Conservation (phyloP, 2,888 invertebrate genomes). For the Chloroclystis v-ata region DNA sequence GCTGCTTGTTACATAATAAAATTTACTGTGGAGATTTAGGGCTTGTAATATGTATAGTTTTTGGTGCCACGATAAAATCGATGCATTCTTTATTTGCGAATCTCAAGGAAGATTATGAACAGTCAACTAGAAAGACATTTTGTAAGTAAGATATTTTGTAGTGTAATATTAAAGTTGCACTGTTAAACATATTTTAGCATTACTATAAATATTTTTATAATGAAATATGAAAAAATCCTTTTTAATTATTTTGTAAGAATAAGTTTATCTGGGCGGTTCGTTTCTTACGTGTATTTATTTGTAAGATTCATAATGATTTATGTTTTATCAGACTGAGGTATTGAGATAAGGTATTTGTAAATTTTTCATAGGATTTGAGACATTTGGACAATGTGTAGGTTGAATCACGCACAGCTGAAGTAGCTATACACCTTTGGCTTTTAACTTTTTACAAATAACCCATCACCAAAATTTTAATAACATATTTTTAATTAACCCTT, state of each 20-base stretch:
- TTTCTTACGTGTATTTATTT: conserved; percentile 44
- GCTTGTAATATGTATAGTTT: neutral
- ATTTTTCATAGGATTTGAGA: conserved; percentile 27
- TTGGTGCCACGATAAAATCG: conserved; percentile 14
- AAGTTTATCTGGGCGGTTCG: conserved; percentile 44
- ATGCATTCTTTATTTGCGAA: conserved; percentile 1
- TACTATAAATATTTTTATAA: conserved; percentile 67
- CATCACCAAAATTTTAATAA: too few species aligned
- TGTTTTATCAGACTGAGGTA: conserved; percentile 40
- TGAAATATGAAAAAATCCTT: conserved; percentile 50
- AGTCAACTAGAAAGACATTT: conserved; percentile 29
- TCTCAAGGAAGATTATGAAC: conserved; percentile 17
- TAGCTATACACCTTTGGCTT: neutral
- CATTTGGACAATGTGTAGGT: conserved; percentile 15
- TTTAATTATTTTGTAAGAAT: conserved; percentile 49
- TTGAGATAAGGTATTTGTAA: conserved; percentile 31
- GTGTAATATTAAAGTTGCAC: conserved; percentile 58
- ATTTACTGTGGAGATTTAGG: neutral
- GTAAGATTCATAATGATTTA: conserved; percentile 28
- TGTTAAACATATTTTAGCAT: conserved; percentile 66
- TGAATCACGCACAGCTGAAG: conserved; percentile 21
- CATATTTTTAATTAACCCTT: too few species aligned
- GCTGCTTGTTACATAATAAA: neutral
- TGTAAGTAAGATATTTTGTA: conserved; percentile 40
- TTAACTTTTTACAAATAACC: neutral